Conservation (phyloP, 2,113 vertebrate genomes). For the Ondatra zibethicus region DNA sequence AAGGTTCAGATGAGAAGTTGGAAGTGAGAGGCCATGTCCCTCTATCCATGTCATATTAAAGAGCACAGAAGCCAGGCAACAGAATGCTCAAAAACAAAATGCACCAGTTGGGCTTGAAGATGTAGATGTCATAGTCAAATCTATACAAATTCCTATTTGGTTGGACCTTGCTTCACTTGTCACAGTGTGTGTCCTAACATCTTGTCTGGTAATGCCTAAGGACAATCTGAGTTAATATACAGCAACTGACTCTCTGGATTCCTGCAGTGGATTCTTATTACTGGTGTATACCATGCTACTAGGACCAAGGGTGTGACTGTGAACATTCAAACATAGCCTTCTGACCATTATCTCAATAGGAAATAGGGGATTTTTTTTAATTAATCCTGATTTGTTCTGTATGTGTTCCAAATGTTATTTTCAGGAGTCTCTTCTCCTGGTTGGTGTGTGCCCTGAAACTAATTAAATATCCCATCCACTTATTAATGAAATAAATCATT, state of each 20-base stretch:
- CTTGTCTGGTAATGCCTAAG: conserved; percentile 16
- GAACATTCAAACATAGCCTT: conserved; percentile 4
- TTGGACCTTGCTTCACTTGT: background rate
- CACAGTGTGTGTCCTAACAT: background rate
- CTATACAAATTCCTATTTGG: background rate
- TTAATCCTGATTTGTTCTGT: conserved; percentile 20
- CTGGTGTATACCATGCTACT: conserved; percentile 21
- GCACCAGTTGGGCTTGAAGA: background rate
- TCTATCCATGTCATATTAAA: background rate
- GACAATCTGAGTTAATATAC: conserved; percentile 4
- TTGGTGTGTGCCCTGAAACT: conserved; percentile 49
- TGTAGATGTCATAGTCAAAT: background rate
- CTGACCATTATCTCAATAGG: conserved; percentile 11
- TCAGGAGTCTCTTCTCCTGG: conserved; percentile 4
- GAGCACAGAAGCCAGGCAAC: background rate
- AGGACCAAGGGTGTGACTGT: conserved; percentile 24
- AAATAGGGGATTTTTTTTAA: conserved; percentile 37
- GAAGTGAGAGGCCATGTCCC: background rate
- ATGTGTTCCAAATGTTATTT: conserved; percentile 27
- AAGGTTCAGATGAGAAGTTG: background rate
- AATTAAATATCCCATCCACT: conserved; percentile 52
- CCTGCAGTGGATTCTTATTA: background rate
- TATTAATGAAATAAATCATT: conserved; percentile 36
- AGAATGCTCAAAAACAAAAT: background rate
- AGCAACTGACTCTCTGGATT: background rate